Base-by-base conservation (phyloP, 2,888 invertebrate species). In the Tiliacea aurago region DNA sequence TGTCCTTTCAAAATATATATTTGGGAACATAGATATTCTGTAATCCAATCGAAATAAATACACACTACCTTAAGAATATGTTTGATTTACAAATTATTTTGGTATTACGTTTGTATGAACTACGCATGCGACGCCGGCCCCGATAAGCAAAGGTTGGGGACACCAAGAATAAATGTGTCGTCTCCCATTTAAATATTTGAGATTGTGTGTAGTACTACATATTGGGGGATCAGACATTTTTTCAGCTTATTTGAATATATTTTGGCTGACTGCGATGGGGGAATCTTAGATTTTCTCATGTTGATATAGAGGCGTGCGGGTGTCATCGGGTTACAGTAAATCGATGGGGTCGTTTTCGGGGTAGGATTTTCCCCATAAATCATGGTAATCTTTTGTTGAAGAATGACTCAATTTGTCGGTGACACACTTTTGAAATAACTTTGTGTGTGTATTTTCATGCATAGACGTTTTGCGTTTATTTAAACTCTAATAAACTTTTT, bases 171-270 rank as follows among this genome's bases (percentile, higher is more conserved):
- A 75, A 81, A 81, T 75, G 73, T 78, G 71, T 76, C 58, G 65
- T 63, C 66, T 65, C 28, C 56, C 69, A 75, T 77, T 56, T 59
- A 78, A 82, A 86, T 78, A 80, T 75, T 71, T 72, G 67, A 55
- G 79, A 74, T 70, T 69, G 63, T 73, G 33, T 63, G 43, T 41
- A 67, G 41, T 45, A 66, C 59, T 61, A 70, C 28, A 70, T 75
- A 65, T 56, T 45, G 45, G 73, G 41, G 33, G 23, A 59, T 6
- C 28, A 20, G 28, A 69, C 20, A 76, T 86, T 73, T 78, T 72
- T 68, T 61, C 45, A 61, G 69, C 62, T 76, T 73, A 76, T 82
- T 82, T 68, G 69, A 80, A 84, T 86, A 81, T 59, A 76, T 66
- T 78, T 71, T 18, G 2, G 49, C 10, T 23, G 43, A 45, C 51